These are phyloP conservation scores for Trichoplusia ni DNA, from an alignment of 1,140 invertebrate species.

Conservation along the genomic window DNA sequence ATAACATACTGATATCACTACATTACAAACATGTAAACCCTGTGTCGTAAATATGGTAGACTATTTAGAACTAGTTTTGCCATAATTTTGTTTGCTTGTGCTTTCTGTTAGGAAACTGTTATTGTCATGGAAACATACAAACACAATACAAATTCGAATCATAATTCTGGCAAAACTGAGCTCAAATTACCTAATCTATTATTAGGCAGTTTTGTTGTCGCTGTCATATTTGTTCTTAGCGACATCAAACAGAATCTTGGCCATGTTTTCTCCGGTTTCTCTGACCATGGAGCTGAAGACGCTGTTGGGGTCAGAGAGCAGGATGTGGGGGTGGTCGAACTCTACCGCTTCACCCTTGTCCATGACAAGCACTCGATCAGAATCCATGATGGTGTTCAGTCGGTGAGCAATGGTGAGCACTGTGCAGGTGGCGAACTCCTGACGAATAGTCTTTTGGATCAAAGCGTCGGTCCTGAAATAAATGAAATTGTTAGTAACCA, in stretches of 20 bases:
- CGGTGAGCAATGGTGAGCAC: slow-evolving; percentile 92
- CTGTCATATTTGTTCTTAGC: slow-evolving; percentile 69
- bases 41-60: too few species aligned
- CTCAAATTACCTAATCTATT: background rate
- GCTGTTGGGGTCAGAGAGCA: slow-evolving; percentile 82
- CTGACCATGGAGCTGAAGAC: slow-evolving; percentile 65
- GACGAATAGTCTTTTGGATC: slow-evolving; percentile 84
- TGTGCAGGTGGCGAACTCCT: slow-evolving; percentile 84
- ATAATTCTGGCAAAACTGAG: too few species aligned
- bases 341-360: slow-evolving; percentile 85
- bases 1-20: too few species aligned
- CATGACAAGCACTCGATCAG: slow-evolving; percentile 90
- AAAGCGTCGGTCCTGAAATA: slow-evolving; percentile 82
- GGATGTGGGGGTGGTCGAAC: slow-evolving; percentile 86
- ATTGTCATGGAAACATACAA: too few species aligned
- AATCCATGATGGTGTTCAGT: slow-evolving; percentile 87
- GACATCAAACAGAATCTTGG: slow-evolving; percentile 68
- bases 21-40: too few species aligned
- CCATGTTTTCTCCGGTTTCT: slow-evolving; percentile 65
- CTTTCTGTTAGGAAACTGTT: too few species aligned
- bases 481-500: slow-evolving; percentile 3
- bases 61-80: too few species aligned
- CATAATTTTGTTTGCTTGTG: too few species aligned
- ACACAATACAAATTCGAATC: too few species aligned
- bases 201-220: slow-evolving; percentile 73